Percentiles rank a stretch among this genome's conserved stretches.
Evolutionary conservation across 1,140 invertebrate genomes (phyloP).

Genomic region (Cheumatopsyche charites): DNA sequence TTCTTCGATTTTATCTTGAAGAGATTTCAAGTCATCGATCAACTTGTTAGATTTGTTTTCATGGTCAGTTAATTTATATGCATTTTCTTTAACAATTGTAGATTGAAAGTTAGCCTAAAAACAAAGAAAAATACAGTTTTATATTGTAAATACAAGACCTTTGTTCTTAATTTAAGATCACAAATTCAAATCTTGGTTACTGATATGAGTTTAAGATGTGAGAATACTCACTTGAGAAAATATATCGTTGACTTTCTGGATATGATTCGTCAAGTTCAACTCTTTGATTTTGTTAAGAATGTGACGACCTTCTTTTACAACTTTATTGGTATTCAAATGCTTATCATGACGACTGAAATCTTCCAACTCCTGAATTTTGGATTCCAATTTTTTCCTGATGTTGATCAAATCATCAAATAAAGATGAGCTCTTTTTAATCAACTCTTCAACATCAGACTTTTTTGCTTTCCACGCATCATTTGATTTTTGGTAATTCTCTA

Average conservation of each 20-base stretch:
- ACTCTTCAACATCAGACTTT: slow-evolving; percentile 37
- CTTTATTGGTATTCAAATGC: slow-evolving; percentile 65
- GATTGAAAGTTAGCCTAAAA: slow-evolving; percentile 19
- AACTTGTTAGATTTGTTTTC: slow-evolving; percentile 52
- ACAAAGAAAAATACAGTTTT: slow-evolving; percentile 6
- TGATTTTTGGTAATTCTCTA: not conserved
- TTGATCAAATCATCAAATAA: slow-evolving; percentile 46
- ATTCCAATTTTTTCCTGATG: slow-evolving; percentile 46
- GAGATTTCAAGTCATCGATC: slow-evolving; percentile 56
- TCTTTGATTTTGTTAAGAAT: slow-evolving; percentile 65
- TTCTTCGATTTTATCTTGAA: slow-evolving; percentile 56
- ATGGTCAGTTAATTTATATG: slow-evolving; percentile 58
- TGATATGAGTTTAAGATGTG: slow-evolving; percentile 1
- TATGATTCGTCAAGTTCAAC: slow-evolving; percentile 58
- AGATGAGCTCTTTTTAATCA: slow-evolving; percentile 42
- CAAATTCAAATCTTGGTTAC: too few species aligned
- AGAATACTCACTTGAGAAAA: slow-evolving; percentile 57
- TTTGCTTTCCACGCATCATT: slow-evolving; percentile 35
- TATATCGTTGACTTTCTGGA: slow-evolving; percentile 58
- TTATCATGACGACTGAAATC: slow-evolving; percentile 64
- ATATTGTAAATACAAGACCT: too few species aligned
- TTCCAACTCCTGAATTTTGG: slow-evolving; percentile 57
- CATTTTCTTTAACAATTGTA: slow-evolving; percentile 50
- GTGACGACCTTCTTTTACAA: slow-evolving; percentile 64
- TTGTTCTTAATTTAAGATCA: too few species aligned